Percentiles rank a stretch among this genome's conserved stretches.
phyloP scores from a whole-genome alignment of 37 sponge, comb jelly and placozoan genomes.

The Haliclona indistincta region DNA sequence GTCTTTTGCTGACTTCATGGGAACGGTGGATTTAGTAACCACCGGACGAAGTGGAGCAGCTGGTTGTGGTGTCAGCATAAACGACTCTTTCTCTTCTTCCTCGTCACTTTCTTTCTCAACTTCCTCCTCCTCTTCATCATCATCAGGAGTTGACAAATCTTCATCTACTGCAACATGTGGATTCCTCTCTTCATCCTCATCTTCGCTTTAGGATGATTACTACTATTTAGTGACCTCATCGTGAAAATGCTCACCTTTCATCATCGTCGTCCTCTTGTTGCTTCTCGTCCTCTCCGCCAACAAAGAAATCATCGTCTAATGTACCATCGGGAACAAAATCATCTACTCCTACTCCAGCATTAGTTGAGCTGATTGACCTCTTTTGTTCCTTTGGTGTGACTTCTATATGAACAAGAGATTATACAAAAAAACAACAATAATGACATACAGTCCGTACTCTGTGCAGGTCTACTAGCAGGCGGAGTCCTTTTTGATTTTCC shows the following conservation, averaged over 20 bases:
- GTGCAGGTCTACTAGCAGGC: background rate
- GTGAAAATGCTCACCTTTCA: slow-evolving; percentile 36
- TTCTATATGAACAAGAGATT: background rate
- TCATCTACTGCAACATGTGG: slow-evolving; percentile 51
- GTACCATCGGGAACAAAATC: slow-evolving; percentile 73
- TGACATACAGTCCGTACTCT: background rate
- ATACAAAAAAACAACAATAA: background rate
- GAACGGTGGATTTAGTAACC: background rate
- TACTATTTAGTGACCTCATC: no score
- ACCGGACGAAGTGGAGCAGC: background rate
- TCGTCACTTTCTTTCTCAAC: background rate
- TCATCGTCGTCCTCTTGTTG: slow-evolving; percentile 37
- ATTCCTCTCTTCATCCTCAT: slow-evolving; percentile 1
- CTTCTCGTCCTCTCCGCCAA: slow-evolving; percentile 18
- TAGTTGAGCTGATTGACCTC: background rate
- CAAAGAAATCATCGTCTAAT: slow-evolving; percentile 27
- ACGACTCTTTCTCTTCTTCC: background rate
- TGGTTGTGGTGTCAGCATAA: background rate
- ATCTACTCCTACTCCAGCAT: slow-evolving; percentile 10
- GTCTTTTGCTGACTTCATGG: slow-evolving; percentile 54
- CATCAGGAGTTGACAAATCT: slow-evolving; percentile 54
- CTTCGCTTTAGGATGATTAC: background rate
- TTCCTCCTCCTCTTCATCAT: background rate
- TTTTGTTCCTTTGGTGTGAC: background rate
- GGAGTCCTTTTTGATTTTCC: slow-evolving; percentile 7